Conservation (phyloP, 2,113 vertebrate genomes). For the Sturnira hondurensis region DNA sequence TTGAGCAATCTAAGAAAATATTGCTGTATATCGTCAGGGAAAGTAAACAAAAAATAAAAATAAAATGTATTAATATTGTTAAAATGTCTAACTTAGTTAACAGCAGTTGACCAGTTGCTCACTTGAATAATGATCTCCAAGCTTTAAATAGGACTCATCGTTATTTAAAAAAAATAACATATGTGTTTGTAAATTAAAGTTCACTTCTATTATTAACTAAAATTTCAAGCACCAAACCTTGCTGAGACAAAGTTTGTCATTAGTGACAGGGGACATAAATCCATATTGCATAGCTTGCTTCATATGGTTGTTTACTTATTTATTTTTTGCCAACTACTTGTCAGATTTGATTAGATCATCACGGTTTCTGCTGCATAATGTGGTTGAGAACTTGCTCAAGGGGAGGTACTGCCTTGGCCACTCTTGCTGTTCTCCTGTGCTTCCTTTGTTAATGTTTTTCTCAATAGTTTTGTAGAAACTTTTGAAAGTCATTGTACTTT, state of each 20-base stretch:
- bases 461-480: not conserved
- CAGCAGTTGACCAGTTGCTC: not conserved
- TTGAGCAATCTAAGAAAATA: not conserved
- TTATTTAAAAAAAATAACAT: not conserved
- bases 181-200: not conserved
- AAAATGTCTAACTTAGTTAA: not conserved
- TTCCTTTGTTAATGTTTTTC: not conserved
- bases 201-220: not conserved
- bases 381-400: not conserved
- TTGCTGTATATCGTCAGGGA: not conserved
- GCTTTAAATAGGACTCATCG: not conserved
- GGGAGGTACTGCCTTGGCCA: not conserved
- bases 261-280: conserved; percentile 19
- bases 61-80: not conserved
- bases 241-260: not conserved
- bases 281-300: not conserved
- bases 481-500: not conserved
- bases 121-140: not conserved
- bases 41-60: not conserved
- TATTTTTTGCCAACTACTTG: not conserved
- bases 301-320: not conserved
- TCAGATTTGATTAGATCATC: not conserved
- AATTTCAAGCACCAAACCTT: not conserved
- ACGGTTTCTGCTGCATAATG: not conserved
- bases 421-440: not conserved